Percentiles rank a stretch among this genome's conserved stretches.
phyloP scores from a whole-genome alignment of 2,888 invertebrate genomes.

The Hydraecia micacea region DNA sequence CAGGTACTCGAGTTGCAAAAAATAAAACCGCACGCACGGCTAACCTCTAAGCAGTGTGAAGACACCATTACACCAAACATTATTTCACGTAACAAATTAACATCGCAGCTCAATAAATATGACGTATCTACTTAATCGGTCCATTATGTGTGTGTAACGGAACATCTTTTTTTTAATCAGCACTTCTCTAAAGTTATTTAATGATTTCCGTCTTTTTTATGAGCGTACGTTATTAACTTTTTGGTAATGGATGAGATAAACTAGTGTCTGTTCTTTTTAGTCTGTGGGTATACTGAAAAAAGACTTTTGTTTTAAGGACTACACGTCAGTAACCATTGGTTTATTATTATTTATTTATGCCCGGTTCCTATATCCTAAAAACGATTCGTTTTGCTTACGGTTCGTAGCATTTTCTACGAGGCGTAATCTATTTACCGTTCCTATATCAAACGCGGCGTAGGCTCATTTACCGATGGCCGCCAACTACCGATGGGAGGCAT shows the following conservation, averaged over 20 bases:
- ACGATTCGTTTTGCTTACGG: too few relatives aligned
- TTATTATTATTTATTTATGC: too few relatives aligned
- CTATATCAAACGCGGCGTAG: too few relatives aligned
- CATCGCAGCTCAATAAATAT: conserved; percentile 36
- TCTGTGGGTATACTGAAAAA: neutral
- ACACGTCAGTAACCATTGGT: too few relatives aligned
- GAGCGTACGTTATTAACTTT: too few relatives aligned
- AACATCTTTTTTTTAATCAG: conserved; percentile 6
- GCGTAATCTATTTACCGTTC: too few relatives aligned
- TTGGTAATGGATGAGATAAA: neutral
- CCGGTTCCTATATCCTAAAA: too few relatives aligned
- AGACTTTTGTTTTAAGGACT: neutral
- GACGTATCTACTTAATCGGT: conserved; percentile 27
- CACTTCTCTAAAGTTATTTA: neutral
- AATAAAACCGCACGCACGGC: neutral
- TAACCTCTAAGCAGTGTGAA: neutral
- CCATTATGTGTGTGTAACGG: conserved; percentile 11
- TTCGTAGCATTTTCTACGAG: too few relatives aligned
- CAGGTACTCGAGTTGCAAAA: too few relatives aligned
- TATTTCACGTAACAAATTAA: conserved; percentile 23
- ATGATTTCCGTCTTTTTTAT: conserved; percentile 27
- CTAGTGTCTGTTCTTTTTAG: neutral
- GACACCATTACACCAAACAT: neutral
- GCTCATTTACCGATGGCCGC: too few relatives aligned
- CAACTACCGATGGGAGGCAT: too few relatives aligned